These are phyloP conservation scores for Gallirallus australis DNA, from an alignment of 2,797 vertebrate species.

Conservation along the genomic window DNA sequence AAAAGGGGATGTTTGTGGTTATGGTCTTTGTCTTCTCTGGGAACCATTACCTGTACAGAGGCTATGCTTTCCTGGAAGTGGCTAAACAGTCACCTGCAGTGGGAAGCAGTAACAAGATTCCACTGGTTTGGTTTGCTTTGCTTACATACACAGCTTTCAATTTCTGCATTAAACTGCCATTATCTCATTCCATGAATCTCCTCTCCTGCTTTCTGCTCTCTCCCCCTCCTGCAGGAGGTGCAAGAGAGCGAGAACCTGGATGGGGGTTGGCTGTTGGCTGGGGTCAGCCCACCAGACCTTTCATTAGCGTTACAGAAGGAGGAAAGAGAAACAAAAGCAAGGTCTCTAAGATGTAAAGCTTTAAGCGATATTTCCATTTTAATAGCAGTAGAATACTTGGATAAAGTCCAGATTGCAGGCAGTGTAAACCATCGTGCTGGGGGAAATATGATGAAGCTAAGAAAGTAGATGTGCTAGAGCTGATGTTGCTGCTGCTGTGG, in stretches of 20 bases:
- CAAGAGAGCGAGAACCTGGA: background rate
- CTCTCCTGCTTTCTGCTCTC: background rate
- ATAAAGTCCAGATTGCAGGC: background rate
- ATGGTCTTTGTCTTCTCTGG: background rate
- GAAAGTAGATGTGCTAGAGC: background rate
- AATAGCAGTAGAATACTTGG: background rate
- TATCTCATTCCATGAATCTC: background rate
- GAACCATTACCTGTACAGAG: background rate
- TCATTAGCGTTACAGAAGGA: background rate
- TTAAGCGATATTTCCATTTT: background rate
- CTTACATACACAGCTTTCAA: background rate
- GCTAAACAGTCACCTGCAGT: background rate
- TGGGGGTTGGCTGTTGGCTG: background rate
- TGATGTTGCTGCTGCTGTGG: background rate
- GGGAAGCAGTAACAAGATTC: background rate
- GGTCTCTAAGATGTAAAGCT: background rate
- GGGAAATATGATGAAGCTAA: background rate
- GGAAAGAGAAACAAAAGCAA: background rate
- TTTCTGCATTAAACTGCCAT: background rate
- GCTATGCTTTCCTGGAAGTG: background rate
- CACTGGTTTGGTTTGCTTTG: background rate
- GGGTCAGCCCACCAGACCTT: background rate
- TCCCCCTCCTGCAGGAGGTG: rapidly evolving
- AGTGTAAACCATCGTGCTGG: background rate
- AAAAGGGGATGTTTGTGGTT: background rate